A percentile compares a stretch with the other conserved stretches of the same genome.
These are phyloP conservation scores for Saccopteryx bilineata DNA, from an alignment of 2,113 vertebrate genomes.

Conservation along the genomic window DNA sequence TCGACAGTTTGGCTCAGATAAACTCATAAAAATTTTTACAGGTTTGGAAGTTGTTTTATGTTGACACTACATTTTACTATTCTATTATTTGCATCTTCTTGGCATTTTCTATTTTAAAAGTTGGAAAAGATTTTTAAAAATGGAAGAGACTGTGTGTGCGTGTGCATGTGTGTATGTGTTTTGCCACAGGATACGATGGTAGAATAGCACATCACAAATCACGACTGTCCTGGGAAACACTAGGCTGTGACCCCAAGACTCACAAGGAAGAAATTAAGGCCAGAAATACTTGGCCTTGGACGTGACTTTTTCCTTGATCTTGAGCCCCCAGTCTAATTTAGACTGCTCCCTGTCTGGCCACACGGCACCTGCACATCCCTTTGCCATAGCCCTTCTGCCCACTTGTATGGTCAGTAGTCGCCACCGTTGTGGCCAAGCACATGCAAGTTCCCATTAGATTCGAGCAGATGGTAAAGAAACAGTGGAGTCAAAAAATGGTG, in stretches of 20 bases:
- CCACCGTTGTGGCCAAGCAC: too few species aligned
- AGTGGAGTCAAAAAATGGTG: too few species aligned
- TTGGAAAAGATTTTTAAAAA: neutral
- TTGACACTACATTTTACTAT: neutral
- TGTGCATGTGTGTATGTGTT: neutral
- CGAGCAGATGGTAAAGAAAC: too few species aligned
- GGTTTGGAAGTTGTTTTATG: too few species aligned
- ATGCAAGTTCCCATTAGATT: too few species aligned
- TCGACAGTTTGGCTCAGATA: too few species aligned
- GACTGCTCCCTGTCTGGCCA: neutral
- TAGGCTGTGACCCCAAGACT: neutral
- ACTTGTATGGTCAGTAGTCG: too few species aligned
- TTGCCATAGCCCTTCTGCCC: neutral
- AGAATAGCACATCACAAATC: neutral
- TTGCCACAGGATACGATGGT: neutral
- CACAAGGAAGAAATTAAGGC: neutral
- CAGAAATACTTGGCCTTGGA: neutral
- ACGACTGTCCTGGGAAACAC: neutral
- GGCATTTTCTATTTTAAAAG: neutral
- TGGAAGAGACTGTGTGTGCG: neutral
- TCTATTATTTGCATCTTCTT: slow-evolving; percentile 36
- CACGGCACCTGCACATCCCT: neutral
- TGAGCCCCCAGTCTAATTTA: neutral
- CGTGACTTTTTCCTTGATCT: neutral
- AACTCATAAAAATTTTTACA: too few species aligned